A percentile compares a stretch with the other conserved stretches of the same genome.
Conservation (phyloP, 2,797 vertebrate genomes). For the Cebuella pygmaea region DNA sequence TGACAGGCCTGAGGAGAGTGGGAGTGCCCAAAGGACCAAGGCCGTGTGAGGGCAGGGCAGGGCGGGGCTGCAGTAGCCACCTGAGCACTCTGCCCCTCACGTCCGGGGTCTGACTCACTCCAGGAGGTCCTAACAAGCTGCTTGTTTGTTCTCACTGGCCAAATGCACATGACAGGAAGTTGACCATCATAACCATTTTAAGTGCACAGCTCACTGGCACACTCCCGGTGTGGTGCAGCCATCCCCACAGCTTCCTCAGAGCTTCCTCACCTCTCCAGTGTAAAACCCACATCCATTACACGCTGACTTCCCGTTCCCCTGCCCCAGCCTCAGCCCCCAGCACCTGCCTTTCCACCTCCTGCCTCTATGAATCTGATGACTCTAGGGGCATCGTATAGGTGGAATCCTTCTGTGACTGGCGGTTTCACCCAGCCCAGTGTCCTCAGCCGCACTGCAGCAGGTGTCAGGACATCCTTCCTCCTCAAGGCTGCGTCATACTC, state of each 20-base stretch:
- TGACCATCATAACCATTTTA: background rate
- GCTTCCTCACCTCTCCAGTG: background rate
- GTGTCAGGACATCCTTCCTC: background rate
- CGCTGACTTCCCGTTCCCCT: too few relatives aligned
- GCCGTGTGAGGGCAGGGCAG: background rate
- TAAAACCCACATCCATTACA: background rate
- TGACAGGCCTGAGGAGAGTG: background rate
- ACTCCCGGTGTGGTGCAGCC: accelerated
- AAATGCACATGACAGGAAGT: background rate
- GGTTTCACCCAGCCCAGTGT: background rate
- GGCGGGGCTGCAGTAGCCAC: too few relatives aligned
- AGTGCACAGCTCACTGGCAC: too few relatives aligned
- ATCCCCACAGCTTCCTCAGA: background rate
- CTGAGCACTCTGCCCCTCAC: accelerated
- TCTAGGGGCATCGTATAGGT: background rate
- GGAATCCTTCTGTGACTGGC: too few relatives aligned
- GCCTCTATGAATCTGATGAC: background rate
- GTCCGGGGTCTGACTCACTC: accelerated
- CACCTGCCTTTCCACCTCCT: background rate
- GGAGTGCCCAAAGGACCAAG: background rate
- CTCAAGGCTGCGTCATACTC: background rate
- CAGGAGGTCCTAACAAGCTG: background rate
- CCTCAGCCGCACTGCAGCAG: accelerated
- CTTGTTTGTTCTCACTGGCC: too few relatives aligned
- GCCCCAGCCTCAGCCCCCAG: background rate